phyloP scores from a whole-genome alignment of 2,888 invertebrate genomes.

The Chymomyza caudatula region DNA sequence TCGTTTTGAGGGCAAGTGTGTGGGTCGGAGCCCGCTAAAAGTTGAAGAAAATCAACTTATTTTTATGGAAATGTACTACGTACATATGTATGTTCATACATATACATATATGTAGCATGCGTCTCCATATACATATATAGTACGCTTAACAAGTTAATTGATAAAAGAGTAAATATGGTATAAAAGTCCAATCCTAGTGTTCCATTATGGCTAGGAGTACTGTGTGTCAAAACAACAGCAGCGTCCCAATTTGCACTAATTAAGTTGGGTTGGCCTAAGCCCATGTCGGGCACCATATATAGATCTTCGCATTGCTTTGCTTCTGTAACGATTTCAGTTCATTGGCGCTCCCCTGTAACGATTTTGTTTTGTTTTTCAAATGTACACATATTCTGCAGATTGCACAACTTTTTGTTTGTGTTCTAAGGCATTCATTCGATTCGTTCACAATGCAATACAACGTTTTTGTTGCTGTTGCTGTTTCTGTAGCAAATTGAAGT shows the following conservation, averaged over 20 bases:
- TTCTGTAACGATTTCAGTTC: constrained; percentile 65
- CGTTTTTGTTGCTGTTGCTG: constrained; percentile 19
- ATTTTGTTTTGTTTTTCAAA: constrained; percentile 26
- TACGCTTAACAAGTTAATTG: no score
- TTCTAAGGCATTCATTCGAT: neutral
- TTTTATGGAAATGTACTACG: constrained; percentile 31
- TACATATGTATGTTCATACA: neutral
- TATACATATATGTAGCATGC: neutral
- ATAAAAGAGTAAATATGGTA: no score
- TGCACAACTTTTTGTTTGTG: constrained; percentile 53
- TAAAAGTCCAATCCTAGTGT: no score
- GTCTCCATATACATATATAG: neutral
- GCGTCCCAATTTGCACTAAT: constrained; percentile 44
- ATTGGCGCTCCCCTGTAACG: constrained; percentile 51
- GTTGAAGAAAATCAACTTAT: constrained; percentile 38
- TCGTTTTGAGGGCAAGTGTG: constrained; percentile 53
- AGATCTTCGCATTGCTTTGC: no score
- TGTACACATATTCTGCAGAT: constrained; percentile 52
- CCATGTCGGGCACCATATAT: neutral
- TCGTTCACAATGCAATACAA: neutral
- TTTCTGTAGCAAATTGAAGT: constrained; percentile 62
- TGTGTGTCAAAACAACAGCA: no score
- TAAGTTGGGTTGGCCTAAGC: constrained; percentile 50
- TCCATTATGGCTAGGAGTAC: no score
- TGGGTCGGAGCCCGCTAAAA: constrained; percentile 17